Conservation (phyloP, 2,797 vertebrate genomes). For the Anableps anableps region DNA sequence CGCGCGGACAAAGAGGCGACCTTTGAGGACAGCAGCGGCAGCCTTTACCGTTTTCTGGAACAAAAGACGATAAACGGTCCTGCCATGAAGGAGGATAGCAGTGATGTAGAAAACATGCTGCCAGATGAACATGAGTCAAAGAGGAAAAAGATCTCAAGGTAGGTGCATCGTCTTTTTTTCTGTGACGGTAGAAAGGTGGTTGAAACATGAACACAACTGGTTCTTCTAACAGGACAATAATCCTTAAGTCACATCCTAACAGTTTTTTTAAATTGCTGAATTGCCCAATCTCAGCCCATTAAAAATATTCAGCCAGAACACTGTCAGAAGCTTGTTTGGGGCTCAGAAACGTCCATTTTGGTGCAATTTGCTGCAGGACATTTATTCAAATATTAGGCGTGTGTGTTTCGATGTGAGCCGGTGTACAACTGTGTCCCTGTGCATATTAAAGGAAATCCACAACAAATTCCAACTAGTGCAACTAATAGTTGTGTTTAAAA, state of each 20-base stretch:
- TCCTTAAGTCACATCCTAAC: neutral
- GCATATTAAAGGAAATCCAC: neutral
- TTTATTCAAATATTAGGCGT: neutral
- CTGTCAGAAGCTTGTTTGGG: neutral
- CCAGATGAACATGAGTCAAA: conserved; percentile 59
- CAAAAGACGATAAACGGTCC: conserved; percentile 53
- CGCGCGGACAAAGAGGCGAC: conserved; percentile 80
- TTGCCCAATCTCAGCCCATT: neutral
- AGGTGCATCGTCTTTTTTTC: conserved; percentile 13
- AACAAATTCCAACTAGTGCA: neutral
- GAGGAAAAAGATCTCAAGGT: conserved; percentile 78
- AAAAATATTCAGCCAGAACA: neutral
- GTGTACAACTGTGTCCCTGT: too few relatives aligned
- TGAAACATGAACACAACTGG: neutral
- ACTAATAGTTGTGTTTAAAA: neutral
- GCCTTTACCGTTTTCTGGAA: conserved; percentile 86
- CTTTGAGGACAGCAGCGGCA: conserved; percentile 86
- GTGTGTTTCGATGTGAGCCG: neutral
- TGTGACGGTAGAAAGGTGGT: neutral
- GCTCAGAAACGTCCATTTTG: neutral
- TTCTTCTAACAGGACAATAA: neutral
- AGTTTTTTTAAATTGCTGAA: neutral
- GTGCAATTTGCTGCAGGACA: neutral
- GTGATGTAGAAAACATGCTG: conserved; percentile 63
- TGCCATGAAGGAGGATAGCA: conserved; percentile 24